These are phyloP conservation scores for Glossosoma conforme DNA, from an alignment of 1,140 invertebrate genomes.

Conservation along the genomic window DNA sequence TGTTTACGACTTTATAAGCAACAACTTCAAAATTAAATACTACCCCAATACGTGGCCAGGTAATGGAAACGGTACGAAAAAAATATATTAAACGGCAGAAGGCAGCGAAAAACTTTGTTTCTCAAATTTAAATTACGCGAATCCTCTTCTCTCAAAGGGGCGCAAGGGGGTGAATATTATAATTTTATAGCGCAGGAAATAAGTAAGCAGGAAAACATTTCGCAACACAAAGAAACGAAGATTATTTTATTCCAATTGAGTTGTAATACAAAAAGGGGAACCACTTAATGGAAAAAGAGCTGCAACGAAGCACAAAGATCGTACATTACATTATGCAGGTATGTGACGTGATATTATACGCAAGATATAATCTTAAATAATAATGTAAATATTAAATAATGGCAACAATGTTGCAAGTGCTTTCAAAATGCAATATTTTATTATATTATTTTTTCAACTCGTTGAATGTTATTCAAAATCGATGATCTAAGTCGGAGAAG, in stretches of 20 bases:
- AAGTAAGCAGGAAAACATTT: slow-evolving; percentile 25
- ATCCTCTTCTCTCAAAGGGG: neutral
- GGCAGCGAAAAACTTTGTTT: slow-evolving; percentile 25
- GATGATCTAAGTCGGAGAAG: too few species aligned
- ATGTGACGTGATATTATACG: too few species aligned
- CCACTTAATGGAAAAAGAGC: too few species aligned
- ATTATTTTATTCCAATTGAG: slow-evolving; percentile 32
- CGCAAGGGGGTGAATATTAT: slow-evolving; percentile 26
- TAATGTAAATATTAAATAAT: too few species aligned
- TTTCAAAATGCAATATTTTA: too few species aligned
- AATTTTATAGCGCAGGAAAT: slow-evolving; percentile 23
- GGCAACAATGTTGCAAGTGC: too few species aligned
- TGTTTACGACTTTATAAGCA: slow-evolving; percentile 29
- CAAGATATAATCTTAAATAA: too few species aligned
- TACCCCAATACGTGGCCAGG: slow-evolving; percentile 28
- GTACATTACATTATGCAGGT: too few species aligned
- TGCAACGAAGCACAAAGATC: too few species aligned
- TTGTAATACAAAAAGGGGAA: slow-evolving; percentile 25
- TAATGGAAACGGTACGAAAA: slow-evolving; percentile 30
- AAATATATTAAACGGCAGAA: slow-evolving; percentile 17
- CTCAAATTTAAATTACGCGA: slow-evolving; percentile 29
- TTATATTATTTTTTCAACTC: too few species aligned
- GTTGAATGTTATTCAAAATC: too few species aligned
- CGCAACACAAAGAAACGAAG: slow-evolving; percentile 28
- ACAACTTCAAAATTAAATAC: slow-evolving; percentile 31